Base-by-base conservation (phyloP, 2,888 invertebrate genomes). In the Myopa tessellatipennis region DNA sequence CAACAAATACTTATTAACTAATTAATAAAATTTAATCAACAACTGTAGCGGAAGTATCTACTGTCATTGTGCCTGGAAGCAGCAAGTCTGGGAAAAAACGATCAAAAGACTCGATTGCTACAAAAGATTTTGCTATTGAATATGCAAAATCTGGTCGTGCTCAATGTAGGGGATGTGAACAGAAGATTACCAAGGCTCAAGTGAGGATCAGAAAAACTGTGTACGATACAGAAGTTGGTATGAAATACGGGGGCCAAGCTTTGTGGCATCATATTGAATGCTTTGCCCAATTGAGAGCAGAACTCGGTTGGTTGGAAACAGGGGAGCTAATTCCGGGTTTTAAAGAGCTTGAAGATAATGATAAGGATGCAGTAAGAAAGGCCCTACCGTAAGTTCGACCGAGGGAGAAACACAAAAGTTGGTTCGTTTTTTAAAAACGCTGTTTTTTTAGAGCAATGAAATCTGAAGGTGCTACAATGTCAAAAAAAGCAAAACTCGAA, bases 221-320 rank as follows among this genome's bases (percentile, higher is more conserved):
- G 82, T 97, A 91, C 89, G 95, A 96, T 78, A 87, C 87, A n/a
- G 95, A 95, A 83, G 90, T 94, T 34, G 96, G 95, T 0, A 92
- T 91, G 84, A 93, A 93, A 87, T 96, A 93, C 88, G 97, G 97
- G 0, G 97, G 96, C 0, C 92, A 94, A 84, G 93, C 96, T 77
- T 90, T 93, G 74, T 98, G 98, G 98, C 94, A 98, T 88, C 98
- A 98, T 89, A 88, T 97, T 4, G 94, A 95, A 79, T 98, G 98
- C 87, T 98, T 98, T 90, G 93, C 92, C 0, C 93, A 95, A 85
- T 83, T 89, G 1, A 91, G 97, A 60, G 91, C 91, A 34, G 93
- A 94, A 10, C 88, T 97, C 4, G 92, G 93, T 18, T 98, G 93
- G 89, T 93, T 92, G 85, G 94, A 92, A 58, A 90, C 91, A 14